Conservation (phyloP, 2,888 invertebrate species). For the Orthonychiurus folsomi region DNA sequence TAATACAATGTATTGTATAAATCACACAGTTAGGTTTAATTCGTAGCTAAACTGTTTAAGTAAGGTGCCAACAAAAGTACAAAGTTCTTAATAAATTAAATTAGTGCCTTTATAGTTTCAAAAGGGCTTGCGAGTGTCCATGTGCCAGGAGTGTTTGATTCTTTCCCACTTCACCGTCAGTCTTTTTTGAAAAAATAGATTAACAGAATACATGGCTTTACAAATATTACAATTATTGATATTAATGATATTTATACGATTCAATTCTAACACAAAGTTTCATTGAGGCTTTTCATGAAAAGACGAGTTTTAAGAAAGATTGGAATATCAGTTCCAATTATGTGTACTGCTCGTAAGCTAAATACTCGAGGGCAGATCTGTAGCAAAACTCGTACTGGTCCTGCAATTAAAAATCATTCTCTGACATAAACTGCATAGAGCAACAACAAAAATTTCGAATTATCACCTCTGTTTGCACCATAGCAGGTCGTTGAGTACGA, state of each 20-base stretch:
- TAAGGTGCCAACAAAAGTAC: too few species aligned
- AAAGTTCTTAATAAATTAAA: too few species aligned
- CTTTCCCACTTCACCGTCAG: background rate
- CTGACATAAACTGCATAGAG: background rate
- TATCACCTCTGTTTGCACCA: constrained; percentile 97
- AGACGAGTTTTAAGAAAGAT: background rate
- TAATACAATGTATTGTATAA: too few species aligned
- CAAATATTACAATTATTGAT: too few species aligned
- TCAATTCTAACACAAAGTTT: background rate
- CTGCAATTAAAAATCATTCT: constrained; percentile 49
- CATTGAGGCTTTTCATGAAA: background rate
- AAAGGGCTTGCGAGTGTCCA: background rate
- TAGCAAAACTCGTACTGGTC: constrained; percentile 99
- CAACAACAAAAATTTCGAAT: background rate
- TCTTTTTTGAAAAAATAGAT: background rate
- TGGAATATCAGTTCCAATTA: constrained; percentile 18
- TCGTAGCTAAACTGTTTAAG: too few species aligned
- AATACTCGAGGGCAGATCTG: constrained; percentile 93
- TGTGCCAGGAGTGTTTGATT: background rate
- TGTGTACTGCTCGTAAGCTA: constrained; percentile 45
- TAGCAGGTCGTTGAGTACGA: constrained; percentile 94
- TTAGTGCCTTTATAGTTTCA: too few species aligned
- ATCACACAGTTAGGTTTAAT: too few species aligned
- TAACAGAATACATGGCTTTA: background rate
- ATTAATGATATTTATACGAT: constrained; percentile 1